These are phyloP conservation scores for Agrochola lychnidis DNA, from an alignment of 2,888 invertebrate species.

Conservation along the genomic window DNA sequence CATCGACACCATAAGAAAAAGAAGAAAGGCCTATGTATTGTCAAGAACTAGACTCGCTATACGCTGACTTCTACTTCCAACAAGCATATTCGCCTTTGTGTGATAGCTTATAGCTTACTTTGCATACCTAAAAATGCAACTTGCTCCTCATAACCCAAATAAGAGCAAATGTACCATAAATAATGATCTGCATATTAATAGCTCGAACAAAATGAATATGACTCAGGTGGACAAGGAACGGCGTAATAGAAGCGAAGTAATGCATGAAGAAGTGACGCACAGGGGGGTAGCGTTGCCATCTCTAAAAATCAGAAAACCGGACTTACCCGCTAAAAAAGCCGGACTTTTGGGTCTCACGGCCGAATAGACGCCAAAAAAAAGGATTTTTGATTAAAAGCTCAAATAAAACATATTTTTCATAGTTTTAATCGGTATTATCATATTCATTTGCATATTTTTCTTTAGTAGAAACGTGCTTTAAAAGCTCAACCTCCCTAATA, in stretches of 20 bases:
- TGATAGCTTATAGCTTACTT: background rate
- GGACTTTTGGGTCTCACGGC: no score
- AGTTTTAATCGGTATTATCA: no score
- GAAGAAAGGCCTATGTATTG: background rate
- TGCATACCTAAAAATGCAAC: background rate
- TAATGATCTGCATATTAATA: constrained; percentile 5
- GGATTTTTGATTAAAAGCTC: no score
- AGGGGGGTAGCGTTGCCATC: no score
- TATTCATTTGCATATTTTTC: no score
- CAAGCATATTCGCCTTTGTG: background rate
- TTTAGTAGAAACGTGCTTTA: no score
- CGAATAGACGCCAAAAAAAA: no score
- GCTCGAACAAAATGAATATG: constrained; percentile 2
- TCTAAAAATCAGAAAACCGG: no score
- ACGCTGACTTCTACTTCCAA: background rate
- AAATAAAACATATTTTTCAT: no score
- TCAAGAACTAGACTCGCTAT: background rate
- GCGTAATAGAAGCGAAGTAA: constrained; percentile 5
- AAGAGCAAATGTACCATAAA: background rate
- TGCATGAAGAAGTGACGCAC: background rate
- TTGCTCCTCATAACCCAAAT: background rate
- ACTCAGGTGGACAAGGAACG: constrained; percentile 16
- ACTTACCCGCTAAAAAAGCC: no score
- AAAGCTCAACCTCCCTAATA: no score
- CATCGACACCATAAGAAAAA: no score